These are phyloP conservation scores for Leptopilina syphax DNA, from an alignment of 2,888 invertebrate genomes.

Conservation along the genomic window DNA sequence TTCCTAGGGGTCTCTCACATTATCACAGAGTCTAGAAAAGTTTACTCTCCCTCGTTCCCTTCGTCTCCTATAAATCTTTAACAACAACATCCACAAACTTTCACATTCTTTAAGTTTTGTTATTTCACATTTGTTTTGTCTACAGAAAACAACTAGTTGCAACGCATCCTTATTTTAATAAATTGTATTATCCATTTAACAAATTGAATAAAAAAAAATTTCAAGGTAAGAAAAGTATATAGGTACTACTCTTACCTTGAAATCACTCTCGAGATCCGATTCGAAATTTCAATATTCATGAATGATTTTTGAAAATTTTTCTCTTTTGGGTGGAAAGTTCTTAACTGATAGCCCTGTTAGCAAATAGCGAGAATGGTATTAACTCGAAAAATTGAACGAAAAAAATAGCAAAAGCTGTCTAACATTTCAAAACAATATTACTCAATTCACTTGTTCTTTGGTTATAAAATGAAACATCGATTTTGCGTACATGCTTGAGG, in stretches of 20 bases:
- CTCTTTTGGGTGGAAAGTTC: no score
- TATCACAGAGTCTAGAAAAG: slow-evolving; percentile 36
- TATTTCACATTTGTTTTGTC: background rate
- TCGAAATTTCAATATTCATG: no score
- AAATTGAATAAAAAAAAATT: no score
- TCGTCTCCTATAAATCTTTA: slow-evolving; percentile 32
- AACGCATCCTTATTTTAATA: background rate
- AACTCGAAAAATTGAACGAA: background rate
- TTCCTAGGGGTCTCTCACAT: slow-evolving; percentile 27
- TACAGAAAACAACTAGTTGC: slow-evolving; percentile 5
- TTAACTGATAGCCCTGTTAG: no score
- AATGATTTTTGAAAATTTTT: no score
- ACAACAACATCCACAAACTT: slow-evolving; percentile 22
- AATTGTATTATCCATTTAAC: background rate
- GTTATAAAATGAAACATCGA: slow-evolving; percentile 14
- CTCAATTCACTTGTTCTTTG: background rate
- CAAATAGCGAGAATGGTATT: no score
- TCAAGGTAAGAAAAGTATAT: no score
- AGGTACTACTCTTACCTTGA: no score
- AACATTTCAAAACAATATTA: background rate
- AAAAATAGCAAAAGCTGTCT: background rate
- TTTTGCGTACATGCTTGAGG: slow-evolving; percentile 7
- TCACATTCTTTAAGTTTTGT: background rate
- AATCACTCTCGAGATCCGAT: no score
- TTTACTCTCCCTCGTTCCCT: slow-evolving; percentile 1